Evolutionary conservation across 2,888 invertebrate species (phyloP).

Genomic region (Hyposoter dolosus): DNA sequence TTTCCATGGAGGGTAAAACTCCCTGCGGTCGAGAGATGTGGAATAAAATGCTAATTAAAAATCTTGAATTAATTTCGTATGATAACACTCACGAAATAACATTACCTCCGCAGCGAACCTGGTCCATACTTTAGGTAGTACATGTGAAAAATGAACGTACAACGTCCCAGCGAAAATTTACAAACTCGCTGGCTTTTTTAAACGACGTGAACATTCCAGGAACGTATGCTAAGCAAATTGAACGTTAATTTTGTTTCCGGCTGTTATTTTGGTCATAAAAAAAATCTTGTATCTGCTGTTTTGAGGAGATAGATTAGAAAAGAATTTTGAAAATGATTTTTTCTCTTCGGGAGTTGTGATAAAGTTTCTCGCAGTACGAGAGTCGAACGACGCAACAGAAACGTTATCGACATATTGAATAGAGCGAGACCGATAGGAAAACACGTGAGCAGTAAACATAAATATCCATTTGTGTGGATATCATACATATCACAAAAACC

Average conservation of each 20-base stretch:
- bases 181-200: neutral
- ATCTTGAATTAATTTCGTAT: neutral
- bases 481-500: neutral
- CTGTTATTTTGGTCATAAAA: too few species aligned
- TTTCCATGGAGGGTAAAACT: neutral
- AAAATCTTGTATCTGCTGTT: too few species aligned
- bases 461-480: neutral
- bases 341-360: neutral
- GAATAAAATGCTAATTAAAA: neutral
- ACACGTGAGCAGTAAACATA: neutral
- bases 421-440: neutral
- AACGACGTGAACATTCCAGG: too few species aligned
- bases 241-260: too few species aligned
- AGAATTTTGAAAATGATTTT: too few species aligned
- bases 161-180: neutral
- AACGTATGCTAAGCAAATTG: too few species aligned
- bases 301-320: too few species aligned
- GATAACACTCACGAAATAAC: neutral
- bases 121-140: neutral
- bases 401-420: neutral
- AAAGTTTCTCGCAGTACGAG: neutral
- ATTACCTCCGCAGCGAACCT: neutral
- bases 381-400: neutral
- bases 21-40: neutral
- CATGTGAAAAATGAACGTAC: neutral